phyloP scores from a whole-genome alignment of 64 coral and sea anemone species.

The Montipora sp. region DNA sequence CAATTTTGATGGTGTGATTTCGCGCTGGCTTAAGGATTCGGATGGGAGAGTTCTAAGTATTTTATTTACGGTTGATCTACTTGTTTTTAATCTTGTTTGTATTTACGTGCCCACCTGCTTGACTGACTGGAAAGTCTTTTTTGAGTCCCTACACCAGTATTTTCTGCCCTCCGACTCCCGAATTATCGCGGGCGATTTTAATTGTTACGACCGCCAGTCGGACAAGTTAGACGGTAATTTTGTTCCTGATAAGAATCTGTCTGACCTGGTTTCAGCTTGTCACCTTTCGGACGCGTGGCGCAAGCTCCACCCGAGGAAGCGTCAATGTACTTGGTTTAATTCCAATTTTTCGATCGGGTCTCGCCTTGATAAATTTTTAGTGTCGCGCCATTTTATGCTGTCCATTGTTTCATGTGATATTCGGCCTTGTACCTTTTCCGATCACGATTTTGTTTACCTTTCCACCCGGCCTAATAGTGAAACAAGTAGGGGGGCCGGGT shows the following conservation, averaged over 20 bases:
- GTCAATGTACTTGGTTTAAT: constrained; percentile 30
- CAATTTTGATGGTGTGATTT: too few species aligned
- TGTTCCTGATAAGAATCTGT: not conserved
- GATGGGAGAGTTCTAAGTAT: not conserved
- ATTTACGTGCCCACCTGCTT: not conserved
- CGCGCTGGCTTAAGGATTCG: too few species aligned
- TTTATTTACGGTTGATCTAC: too few species aligned
- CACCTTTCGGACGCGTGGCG: constrained; percentile 26
- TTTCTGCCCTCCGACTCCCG: not conserved
- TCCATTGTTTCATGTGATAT: not conserved
- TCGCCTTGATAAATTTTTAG: not conserved
- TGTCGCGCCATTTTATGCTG: not conserved
- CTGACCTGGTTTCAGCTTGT: not conserved
- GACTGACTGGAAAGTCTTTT: not conserved
- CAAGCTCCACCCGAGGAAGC: not conserved
- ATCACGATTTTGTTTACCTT: constrained; percentile 17
- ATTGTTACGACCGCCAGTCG: not conserved
- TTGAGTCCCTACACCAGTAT: not conserved
- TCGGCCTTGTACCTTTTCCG: constrained; percentile 10
- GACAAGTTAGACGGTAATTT: not conserved
- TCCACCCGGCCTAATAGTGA: not conserved
- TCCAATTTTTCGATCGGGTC: not conserved
- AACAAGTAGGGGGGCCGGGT: not conserved
- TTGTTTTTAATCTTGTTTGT: not conserved
- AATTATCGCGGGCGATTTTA: not conserved